Conservation (phyloP, 2,888 invertebrate genomes). For the Enoplolaimus lenunculus region DNA sequence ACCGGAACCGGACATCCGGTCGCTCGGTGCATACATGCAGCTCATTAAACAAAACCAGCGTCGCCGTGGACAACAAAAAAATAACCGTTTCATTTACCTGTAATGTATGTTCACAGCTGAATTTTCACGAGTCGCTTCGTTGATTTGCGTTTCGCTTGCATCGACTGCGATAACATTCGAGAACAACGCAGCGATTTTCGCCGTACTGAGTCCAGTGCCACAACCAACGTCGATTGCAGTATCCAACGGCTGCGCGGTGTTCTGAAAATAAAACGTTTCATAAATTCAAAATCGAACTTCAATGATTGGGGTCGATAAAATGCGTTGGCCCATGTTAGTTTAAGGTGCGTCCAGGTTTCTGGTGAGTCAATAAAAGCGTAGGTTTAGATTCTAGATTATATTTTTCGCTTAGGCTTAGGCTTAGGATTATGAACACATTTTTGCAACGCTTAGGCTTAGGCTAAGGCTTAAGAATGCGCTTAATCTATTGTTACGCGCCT, state of each 20-base stretch:
- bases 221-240: slow-evolving; percentile 47
- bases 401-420: too few relatives aligned
- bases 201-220: slow-evolving; percentile 47
- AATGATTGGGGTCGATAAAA: neutral
- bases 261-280: neutral
- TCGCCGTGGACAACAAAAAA: too few relatives aligned
- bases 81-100: slow-evolving; percentile 32
- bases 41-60: too few relatives aligned
- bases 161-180: slow-evolving; percentile 44
- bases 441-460: too few relatives aligned
- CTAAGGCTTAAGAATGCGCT: too few relatives aligned
- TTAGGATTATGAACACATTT: too few relatives aligned
- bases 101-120: slow-evolving; percentile 34
- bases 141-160: slow-evolving; percentile 43
- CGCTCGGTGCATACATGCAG: too few relatives aligned
- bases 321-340: neutral
- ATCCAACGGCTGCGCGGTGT: slow-evolving; percentile 24
- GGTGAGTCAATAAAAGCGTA: too few relatives aligned
- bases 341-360: too few relatives aligned
- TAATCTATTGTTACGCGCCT: too few relatives aligned
- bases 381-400: too few relatives aligned
- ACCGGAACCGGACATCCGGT: too few relatives aligned
- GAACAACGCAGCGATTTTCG: slow-evolving; percentile 43
- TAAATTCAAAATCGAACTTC: neutral
- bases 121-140: slow-evolving; percentile 38